Evolutionary conservation across 2,888 invertebrate species (phyloP).

Genomic region (Cheilosia vulpina): DNA sequence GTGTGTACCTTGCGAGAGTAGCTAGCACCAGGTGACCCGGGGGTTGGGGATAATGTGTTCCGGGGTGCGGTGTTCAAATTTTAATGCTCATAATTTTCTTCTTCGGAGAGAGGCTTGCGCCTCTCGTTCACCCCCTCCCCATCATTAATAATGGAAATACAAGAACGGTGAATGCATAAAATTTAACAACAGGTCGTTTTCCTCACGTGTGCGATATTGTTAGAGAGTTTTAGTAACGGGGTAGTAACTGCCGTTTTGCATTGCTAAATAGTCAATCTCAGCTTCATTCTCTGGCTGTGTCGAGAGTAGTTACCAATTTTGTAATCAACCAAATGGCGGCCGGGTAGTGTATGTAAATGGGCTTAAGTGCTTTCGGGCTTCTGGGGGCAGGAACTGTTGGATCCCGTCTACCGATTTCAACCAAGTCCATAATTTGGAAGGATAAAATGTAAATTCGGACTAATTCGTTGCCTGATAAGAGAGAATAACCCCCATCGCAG

Average conservation of each 20-base stretch:
- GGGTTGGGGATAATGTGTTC: background rate
- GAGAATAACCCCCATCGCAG: slow-evolving; percentile 44
- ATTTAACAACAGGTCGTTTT: slow-evolving; percentile 69
- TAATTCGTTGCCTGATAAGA: slow-evolving; percentile 65
- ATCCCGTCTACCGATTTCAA: slow-evolving; percentile 32
- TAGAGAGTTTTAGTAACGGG: background rate
- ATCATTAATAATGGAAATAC: slow-evolving; percentile 57
- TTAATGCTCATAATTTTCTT: slow-evolving; percentile 68
- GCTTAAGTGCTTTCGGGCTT: slow-evolving; percentile 6
- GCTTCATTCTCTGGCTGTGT: slow-evolving; percentile 26
- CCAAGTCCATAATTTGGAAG: slow-evolving; percentile 60
- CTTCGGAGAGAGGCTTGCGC: background rate
- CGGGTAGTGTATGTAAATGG: slow-evolving; percentile 9
- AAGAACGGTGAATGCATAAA: slow-evolving; percentile 64
- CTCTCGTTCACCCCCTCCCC: background rate
- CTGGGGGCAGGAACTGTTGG: background rate
- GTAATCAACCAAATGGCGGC: slow-evolving; percentile 40
- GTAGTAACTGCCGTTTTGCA: slow-evolving; percentile 58
- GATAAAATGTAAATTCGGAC: slow-evolving; percentile 69
- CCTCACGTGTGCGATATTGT: slow-evolving; percentile 34
- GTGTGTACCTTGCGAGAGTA: background rate
- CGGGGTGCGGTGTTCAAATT: slow-evolving; percentile 37
- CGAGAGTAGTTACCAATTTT: slow-evolving; percentile 45
- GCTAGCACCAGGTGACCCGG: background rate
- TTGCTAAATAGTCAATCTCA: slow-evolving; percentile 70